These are phyloP conservation scores for Drosophila suzukii DNA, from an alignment of 1,140 invertebrate genomes.

Conservation along the genomic window DNA sequence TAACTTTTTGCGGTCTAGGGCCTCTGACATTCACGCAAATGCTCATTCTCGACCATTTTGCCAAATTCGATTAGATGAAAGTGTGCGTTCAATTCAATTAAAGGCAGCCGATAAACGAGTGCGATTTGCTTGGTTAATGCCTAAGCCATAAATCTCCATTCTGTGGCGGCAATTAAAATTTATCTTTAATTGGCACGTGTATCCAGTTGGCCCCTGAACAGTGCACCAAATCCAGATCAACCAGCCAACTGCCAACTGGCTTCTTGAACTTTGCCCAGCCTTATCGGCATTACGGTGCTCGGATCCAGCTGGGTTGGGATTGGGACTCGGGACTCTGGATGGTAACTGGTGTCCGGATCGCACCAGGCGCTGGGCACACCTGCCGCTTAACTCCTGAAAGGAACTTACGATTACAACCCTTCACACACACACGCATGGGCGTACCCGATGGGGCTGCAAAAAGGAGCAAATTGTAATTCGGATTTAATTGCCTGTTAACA, in stretches of 20 bases:
- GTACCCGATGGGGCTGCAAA: conserved; percentile 35
- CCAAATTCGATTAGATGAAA: conserved; percentile 26
- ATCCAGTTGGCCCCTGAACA: conserved; percentile 7
- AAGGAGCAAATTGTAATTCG: conserved; percentile 79
- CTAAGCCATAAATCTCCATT: conserved; percentile 72
- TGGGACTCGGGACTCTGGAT: neutral
- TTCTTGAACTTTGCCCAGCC: conserved; percentile 63
- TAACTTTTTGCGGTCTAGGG: conserved; percentile 60
- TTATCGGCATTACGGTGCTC: conserved; percentile 50
- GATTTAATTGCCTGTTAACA: conserved; percentile 83
- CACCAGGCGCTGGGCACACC: conserved; percentile 62
- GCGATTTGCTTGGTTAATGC: conserved; percentile 57
- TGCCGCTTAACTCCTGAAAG: conserved; percentile 61
- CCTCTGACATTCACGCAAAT: conserved; percentile 49
- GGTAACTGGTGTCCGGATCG: conserved; percentile 45
- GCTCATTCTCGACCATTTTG: conserved; percentile 35
- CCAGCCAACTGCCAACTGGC: conserved; percentile 11
- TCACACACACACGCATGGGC: neutral
- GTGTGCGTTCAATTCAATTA: conserved; percentile 50
- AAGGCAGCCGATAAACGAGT: conserved; percentile 28
- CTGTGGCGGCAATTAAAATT: conserved; percentile 71
- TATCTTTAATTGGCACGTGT: conserved; percentile 78
- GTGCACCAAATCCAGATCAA: conserved; percentile 1
- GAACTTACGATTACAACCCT: conserved; percentile 16
- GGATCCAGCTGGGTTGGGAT: neutral